Evolutionary conservation across 1,140 invertebrate species (phyloP).

Genomic region (Artemia franciscana): DNA sequence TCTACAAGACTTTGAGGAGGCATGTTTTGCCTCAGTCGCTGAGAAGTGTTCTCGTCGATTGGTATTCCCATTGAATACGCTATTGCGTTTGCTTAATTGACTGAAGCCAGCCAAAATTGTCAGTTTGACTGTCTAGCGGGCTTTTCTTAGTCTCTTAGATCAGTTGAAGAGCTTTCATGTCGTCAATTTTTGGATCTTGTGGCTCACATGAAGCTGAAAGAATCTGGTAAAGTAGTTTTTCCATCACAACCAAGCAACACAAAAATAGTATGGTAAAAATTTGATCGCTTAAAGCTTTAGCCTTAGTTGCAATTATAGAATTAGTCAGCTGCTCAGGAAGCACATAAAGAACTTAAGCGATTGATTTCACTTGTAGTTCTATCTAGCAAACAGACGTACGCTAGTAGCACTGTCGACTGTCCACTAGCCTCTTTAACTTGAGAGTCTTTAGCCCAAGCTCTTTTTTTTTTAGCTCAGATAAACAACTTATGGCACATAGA

Average conservation of each 20-base stretch:
- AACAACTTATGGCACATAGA: neutral
- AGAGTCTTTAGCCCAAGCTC: neutral
- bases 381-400: neutral
- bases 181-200: neutral
- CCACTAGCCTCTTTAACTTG: neutral
- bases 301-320: neutral
- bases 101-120: neutral
- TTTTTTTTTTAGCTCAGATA: neutral
- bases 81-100: neutral
- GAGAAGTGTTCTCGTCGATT: neutral
- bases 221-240: neutral
- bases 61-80: neutral
- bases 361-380: neutral
- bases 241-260: neutral
- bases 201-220: neutral
- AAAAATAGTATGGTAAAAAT: neutral
- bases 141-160: neutral
- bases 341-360: neutral
- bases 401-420: neutral
- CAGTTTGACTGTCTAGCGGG: neutral
- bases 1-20: too few species aligned
- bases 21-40: too few species aligned
- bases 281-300: neutral
- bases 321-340: neutral
- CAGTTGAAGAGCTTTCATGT: neutral